phyloP scores from a whole-genome alignment of 1,140 invertebrate genomes.

The Cydia pomonella region DNA sequence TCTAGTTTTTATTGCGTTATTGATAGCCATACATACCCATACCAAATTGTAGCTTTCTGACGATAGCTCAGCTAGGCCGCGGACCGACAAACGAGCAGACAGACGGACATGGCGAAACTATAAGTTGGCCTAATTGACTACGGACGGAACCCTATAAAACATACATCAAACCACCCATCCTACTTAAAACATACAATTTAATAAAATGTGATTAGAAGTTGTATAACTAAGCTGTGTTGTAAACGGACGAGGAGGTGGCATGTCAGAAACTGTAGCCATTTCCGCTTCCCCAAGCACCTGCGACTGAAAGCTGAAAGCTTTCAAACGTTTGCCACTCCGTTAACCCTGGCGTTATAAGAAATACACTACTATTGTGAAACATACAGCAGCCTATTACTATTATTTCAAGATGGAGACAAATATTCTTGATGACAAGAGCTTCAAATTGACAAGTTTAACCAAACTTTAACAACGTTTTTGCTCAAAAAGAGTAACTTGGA shows the following conservation, averaged over 20 bases:
- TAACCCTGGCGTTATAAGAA: not conserved
- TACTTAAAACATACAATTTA: not conserved
- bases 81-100: not conserved
- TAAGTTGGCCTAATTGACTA: no score
- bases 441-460: not conserved
- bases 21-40: no score
- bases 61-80: not conserved
- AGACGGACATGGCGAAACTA: not conserved
- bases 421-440: not conserved
- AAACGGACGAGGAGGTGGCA: not conserved
- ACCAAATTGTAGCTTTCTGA: not conserved
- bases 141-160: no score
- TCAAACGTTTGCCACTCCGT: constrained; percentile 18
- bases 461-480: no score
- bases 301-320: constrained; percentile 18
- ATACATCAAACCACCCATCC: no score
- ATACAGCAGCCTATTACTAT: not conserved
- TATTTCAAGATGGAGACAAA: not conserved
- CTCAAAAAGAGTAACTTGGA: no score
- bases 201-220: not conserved
- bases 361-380: constrained; percentile 1
- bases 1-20: no score
- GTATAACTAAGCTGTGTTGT: not conserved
- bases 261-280: constrained; percentile 23
- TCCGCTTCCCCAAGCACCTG: constrained; percentile 4